Evolutionary conservation across 2,797 vertebrate genomes (phyloP), one percentile per base, ranked within the genome.

Genomic region (Fratercula arctica): DNA sequence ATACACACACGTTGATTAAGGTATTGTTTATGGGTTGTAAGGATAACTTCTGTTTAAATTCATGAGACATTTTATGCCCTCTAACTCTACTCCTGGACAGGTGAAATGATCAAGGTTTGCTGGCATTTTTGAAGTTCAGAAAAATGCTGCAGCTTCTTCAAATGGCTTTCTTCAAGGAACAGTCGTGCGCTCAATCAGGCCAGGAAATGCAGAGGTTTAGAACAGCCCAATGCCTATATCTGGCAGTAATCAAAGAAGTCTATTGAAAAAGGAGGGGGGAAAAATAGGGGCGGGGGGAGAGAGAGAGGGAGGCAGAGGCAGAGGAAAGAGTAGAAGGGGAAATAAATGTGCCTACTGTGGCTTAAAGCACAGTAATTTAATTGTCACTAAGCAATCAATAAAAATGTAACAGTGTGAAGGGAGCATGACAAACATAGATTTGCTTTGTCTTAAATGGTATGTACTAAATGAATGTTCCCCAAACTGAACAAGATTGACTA

Each of bases 301-400:
- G 5, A 37, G 21, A 70, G 46, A 51, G 21, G 54, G 21, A 72
- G 11, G 25, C 25, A 51, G 48, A 67, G 73, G 59, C 2, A 1
- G 70, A 79, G 18, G 46, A 87, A 83, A 60, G 29, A 73, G 43
- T 50, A 87, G 39, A 66, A 28, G 19, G 60, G 29, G 33, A 85
- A 96, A 90, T 87, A 91, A 73, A 83, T 59, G 68, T 77, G 68
- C 57, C 68, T 87, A 69, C 64, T 82, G 64, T 93, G 84, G 84
- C 64, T 96, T 95, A 95, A 96, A 93, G 35, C 60, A 93, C 81
- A 95, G 92, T 90, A 92, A 96, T 93, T 93, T 96, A 96, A 97
- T 95, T 95, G 93, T 92, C 84, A 95, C 84, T 81, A 41, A 72
- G 69, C 57, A 91, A 96, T 96, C 92, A 85, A 95, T 97, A 95